Conservation (phyloP, 2,113 vertebrate species). For the Chaetura pelagica region DNA sequence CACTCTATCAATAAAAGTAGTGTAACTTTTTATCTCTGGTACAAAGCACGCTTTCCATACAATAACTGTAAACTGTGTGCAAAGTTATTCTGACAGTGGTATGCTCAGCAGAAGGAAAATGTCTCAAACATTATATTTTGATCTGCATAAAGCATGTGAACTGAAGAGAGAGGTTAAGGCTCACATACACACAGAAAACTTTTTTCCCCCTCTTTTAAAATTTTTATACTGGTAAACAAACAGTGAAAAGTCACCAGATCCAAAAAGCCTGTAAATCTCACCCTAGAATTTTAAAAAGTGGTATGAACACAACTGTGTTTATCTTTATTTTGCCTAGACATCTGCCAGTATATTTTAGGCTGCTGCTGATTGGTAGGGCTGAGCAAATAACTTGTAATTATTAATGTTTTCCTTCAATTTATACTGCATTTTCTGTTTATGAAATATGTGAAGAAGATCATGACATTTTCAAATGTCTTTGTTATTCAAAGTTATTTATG, state of each 20-base stretch:
- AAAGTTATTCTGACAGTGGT: slow-evolving; percentile 59
- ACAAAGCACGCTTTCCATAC: slow-evolving; percentile 32
- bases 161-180: slow-evolving; percentile 22
- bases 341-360: slow-evolving; percentile 47
- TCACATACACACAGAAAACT: not conserved
- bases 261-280: slow-evolving; percentile 26
- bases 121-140: slow-evolving; percentile 52
- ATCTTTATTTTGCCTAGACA: slow-evolving; percentile 52
- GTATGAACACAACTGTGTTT: slow-evolving; percentile 8
- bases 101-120: slow-evolving; percentile 65
- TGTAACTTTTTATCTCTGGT: slow-evolving; percentile 43
- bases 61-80: slow-evolving; percentile 53
- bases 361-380: not conserved
- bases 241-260: slow-evolving; percentile 1
- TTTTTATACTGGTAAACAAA: not conserved
- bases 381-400: slow-evolving; percentile 62
- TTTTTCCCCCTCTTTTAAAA: not conserved
- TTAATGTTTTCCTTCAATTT: slow-evolving; percentile 59
- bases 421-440: slow-evolving; percentile 28
- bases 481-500: slow-evolving; percentile 44
- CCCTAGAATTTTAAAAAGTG: slow-evolving; percentile 13
- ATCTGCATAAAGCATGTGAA: slow-evolving; percentile 4
- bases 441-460: slow-evolving; percentile 55
- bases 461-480: slow-evolving; percentile 62
- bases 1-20: slow-evolving; percentile 24